These are phyloP conservation scores for Bufo bufo DNA, from an alignment of 2,113 vertebrate species.

Conservation along the genomic window DNA sequence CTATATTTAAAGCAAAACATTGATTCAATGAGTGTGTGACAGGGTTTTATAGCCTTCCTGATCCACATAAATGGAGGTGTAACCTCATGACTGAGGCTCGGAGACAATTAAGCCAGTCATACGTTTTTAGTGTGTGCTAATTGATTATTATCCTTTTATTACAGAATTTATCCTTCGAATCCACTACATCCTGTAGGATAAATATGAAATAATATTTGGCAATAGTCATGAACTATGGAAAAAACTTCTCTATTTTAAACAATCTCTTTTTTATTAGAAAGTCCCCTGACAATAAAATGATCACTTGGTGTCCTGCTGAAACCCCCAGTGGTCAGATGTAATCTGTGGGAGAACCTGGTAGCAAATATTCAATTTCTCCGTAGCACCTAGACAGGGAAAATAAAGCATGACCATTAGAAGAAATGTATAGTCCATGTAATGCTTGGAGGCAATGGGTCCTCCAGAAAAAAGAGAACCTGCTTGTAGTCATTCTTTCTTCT, in stretches of 20 bases:
- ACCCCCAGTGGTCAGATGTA: not conserved
- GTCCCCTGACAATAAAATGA: no score
- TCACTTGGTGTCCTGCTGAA: no score
- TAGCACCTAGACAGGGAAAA: no score
- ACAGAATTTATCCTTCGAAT: not conserved
- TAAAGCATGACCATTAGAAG: no score
- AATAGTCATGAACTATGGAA: not conserved
- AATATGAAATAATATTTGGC: no score
- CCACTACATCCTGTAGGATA: not conserved
- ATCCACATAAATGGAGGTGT: not conserved
- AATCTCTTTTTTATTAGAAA: no score
- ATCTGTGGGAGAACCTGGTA: not conserved
- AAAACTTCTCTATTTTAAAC: no score
- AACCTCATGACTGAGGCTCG: not conserved
- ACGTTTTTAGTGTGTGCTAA: not conserved
- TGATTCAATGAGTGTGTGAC: not conserved
- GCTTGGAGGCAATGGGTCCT: no score
- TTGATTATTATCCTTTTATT: constrained; percentile 4
- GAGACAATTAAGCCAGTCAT: not conserved
- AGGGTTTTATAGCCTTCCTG: constrained; percentile 16
- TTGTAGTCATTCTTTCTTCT: no score
- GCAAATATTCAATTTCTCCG: not conserved
- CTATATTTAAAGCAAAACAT: not conserved
- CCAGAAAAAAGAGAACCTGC: no score
- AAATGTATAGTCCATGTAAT: no score